phyloP scores from a whole-genome alignment of 30 jellyfish, hydroid and myxozoan species.

The Euphysa ruthae region DNA sequence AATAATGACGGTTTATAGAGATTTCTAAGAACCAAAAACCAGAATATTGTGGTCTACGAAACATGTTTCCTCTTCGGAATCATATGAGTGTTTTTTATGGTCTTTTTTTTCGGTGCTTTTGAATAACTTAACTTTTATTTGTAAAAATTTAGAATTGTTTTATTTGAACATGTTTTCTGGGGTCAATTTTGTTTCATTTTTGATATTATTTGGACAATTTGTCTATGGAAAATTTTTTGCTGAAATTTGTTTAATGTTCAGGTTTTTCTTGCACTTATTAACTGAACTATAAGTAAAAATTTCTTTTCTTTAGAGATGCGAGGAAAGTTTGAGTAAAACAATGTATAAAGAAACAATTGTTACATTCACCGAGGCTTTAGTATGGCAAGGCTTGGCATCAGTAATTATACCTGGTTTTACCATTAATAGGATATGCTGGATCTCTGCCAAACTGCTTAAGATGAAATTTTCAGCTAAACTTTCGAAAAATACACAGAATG shows the following conservation, averaged over 20 bases:
- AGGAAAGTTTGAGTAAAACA: too few relatives aligned
- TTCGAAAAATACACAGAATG: slow-evolving; percentile 10
- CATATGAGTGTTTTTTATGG: too few relatives aligned
- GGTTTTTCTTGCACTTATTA: neutral
- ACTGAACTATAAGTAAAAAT: neutral
- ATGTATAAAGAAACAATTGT: slow-evolving; percentile 23
- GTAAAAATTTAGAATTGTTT: too few relatives aligned
- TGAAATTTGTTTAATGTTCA: neutral
- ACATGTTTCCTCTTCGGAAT: too few relatives aligned
- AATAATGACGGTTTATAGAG: too few relatives aligned
- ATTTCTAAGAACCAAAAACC: too few relatives aligned
- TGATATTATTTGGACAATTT: neutral
- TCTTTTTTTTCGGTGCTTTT: too few relatives aligned
- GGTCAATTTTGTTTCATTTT: too few relatives aligned
- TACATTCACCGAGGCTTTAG: slow-evolving; percentile 51
- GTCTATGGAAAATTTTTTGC: neutral
- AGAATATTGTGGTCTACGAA: too few relatives aligned
- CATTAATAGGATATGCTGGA: slow-evolving; percentile 45
- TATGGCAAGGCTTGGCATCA: slow-evolving; percentile 79
- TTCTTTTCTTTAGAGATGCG: neutral
- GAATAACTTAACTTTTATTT: too few relatives aligned
- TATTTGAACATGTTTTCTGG: too few relatives aligned
- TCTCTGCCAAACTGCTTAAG: slow-evolving; percentile 21
- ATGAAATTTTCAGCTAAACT: slow-evolving; percentile 31
- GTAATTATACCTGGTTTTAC: slow-evolving; percentile 68